Evolutionary conservation across 2,113 vertebrate species (phyloP), one percentile per base, ranked within the genome.

Genomic region (Burhinus bistriatus): DNA sequence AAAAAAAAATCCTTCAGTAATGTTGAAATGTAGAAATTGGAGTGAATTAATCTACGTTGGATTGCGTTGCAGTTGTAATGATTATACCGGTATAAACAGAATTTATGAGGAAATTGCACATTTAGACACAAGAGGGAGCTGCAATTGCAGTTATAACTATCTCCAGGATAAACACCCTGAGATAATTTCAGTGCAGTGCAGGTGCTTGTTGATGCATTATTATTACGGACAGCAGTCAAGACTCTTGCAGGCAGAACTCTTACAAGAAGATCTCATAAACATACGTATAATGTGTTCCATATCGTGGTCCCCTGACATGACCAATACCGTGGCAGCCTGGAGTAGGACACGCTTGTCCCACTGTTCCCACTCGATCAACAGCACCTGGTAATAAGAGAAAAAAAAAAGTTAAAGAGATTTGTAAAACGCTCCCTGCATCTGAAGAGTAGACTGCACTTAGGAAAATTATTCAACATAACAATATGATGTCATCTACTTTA

Each of bases 271-370:
- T 34, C 62, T 15, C n/a, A 6, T 21, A 3, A 38, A 97, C 99
- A 71, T 90, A 99, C 99, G 99, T 99, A 91, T 99, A 98, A 97
- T 99, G 99, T 5, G 99, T 99, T 85, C 99, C 99, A 5, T 99
- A 99, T 89, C 98, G 98, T 40, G 99, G 98, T 79, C 99, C 99
- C 91, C 98, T 98, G 44, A 99, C 98, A 38, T 99, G 99, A 51
- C 99, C 99, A 1, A 99, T 97, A 4, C 99, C 99, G 1, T 98
- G 98, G 95, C 99, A 99, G 92, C 99, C 99, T 17, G 98, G 98
- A 77, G 99, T 99, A 69, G 99, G 99, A 95, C 99, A 99, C 4
- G 97, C 97, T 93, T 99, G 99, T 87, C 98, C 99, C 61, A 96
- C 98, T 71, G 98, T 90, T 40, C 93, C 83, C 47, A 97, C 68